Evolutionary conservation across 2,888 invertebrate genomes (phyloP).

Genomic region (Rotaria macrura): DNA sequence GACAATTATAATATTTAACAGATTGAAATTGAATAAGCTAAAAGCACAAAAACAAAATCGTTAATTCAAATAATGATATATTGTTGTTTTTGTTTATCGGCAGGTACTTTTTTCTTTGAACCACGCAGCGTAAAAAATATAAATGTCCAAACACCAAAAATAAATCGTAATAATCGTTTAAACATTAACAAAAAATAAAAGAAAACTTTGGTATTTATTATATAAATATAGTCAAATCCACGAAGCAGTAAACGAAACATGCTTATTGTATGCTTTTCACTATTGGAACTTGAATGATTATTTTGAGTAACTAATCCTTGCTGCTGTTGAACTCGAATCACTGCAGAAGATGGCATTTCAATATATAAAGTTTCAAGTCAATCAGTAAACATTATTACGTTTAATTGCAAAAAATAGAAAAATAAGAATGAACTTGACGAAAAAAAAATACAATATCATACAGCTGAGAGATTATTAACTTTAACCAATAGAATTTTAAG

Average conservation of each 20-base stretch:
- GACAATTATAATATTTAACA: slow-evolving; percentile 90
- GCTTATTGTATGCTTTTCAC: neutral
- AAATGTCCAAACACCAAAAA: neutral
- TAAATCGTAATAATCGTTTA: neutral
- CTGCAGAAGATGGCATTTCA: neutral
- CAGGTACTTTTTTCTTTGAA: neutral
- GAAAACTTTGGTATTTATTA: neutral
- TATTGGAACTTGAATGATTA: neutral
- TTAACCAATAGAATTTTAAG: neutral
- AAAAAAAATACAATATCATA: neutral
- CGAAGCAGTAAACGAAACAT: neutral
- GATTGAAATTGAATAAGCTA: slow-evolving; percentile 95
- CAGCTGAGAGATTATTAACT: neutral
- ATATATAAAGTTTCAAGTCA: neutral
- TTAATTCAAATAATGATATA: too few species aligned
- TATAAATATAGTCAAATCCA: neutral
- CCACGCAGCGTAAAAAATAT: neutral
- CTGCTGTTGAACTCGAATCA: neutral
- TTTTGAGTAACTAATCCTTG: neutral
- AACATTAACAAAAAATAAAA: neutral
- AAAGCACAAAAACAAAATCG: slow-evolving; percentile 52
- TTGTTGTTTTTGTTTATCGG: too few species aligned
- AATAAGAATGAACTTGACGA: neutral
- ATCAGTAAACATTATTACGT: neutral
- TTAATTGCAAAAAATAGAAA: slow-evolving; percentile 1